Base-by-base conservation (phyloP, 2,888 invertebrate species). In the Mechanitis mazaeus region DNA sequence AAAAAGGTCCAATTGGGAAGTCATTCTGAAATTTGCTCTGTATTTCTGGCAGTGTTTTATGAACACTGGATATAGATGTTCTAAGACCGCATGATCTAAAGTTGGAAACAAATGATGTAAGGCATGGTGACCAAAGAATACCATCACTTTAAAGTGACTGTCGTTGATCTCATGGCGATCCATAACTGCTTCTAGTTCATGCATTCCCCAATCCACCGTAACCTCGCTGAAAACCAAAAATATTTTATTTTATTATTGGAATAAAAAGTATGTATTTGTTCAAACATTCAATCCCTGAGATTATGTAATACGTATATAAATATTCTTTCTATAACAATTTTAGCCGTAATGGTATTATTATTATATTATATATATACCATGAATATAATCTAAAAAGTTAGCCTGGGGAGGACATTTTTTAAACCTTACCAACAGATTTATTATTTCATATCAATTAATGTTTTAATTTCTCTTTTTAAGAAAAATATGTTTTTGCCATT, bases 101-200 rank as follows among this genome's bases (percentile, higher is more conserved):
- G 95, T 94, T 0, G 96, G 96, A 71, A 96, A 94, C 33, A 96
- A 83, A 81, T 96, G 96, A 77, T 96, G 96, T 5, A 96, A 84
- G 0, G 92, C 87, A 74, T 96, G 96, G 62, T 95, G 93, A 0
- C 96, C 96, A 70, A 95, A 96, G 73, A 93, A 92, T 0, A 94
- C 94, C 71, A 95, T 79, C 3, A 93, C 92, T 61, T 93, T 81
- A 74, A 95, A 94, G 42, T 92, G 85, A 11, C 91, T 93, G 5
- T 91, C 91, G 56, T 93, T 93, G 42, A 95, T 88, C 63, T 94
- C 93, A 2, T 87, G 87, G 45, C 95, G 91, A 75, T 95, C 96
- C 73, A 94, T 92, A 0, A 95, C 93, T 0, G 95, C 93, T 75
- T 95, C 94, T 56, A 96, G 74, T 79, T 95, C 94, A 70, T 93